These are phyloP conservation scores for Drepanosiphum platanoidis DNA, from an alignment of 2,888 invertebrate species.

Conservation along the genomic window DNA sequence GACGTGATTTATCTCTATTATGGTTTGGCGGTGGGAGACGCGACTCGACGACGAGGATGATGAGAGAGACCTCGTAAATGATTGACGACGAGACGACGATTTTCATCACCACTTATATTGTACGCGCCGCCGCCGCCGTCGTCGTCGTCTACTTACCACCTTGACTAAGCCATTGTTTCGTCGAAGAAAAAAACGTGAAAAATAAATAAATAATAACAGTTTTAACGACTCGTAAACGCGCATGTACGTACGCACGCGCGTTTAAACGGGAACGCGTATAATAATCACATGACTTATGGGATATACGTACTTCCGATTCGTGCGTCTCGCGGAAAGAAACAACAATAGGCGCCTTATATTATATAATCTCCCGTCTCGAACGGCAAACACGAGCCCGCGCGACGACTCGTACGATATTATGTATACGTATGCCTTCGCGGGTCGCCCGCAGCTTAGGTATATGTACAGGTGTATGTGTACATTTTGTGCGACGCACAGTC, in stretches of 20 bases:
- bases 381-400: not conserved
- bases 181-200: too few relatives aligned
- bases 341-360: constrained; percentile 35
- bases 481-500: too few relatives aligned
- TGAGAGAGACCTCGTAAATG: constrained; percentile 39
- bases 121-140: too few relatives aligned
- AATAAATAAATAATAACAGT: constrained; percentile 25
- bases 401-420: not conserved
- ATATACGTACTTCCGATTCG: not conserved
- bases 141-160: constrained; percentile 31
- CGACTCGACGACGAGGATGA: not conserved
- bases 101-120: constrained; percentile 49
- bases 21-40: constrained; percentile 25
- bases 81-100: constrained; percentile 59
- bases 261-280: constrained; percentile 3
- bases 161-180: constrained; percentile 47
- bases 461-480: too few relatives aligned
- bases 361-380: constrained; percentile 20
- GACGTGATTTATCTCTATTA: constrained; percentile 60
- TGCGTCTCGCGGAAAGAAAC: not conserved
- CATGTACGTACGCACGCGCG: not conserved
- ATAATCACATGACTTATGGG: not conserved
- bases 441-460: too few relatives aligned
- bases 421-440: not conserved
- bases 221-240: not conserved